Evolutionary conservation across 1,140 invertebrate species (phyloP).

Genomic region (Portunus trituberculatus): DNA sequence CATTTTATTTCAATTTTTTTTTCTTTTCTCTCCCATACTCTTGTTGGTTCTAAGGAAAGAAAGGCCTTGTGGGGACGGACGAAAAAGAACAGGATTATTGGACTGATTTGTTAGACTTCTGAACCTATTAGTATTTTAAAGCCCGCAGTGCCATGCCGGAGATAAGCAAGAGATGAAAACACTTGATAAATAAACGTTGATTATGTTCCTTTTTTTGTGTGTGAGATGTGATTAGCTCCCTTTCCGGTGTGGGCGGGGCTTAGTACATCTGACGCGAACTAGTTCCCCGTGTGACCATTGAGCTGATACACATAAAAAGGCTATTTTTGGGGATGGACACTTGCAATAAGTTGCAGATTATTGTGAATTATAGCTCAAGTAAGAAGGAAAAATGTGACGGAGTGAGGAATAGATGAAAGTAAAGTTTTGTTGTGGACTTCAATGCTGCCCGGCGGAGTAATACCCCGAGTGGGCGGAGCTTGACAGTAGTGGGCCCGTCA

Average conservation of each 20-base stretch:
- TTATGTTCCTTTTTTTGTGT: not conserved
- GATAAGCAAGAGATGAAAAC: not conserved
- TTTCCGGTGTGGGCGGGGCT: conserved; percentile 68
- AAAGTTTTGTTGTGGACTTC: conserved; percentile 38
- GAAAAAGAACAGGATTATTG: not conserved
- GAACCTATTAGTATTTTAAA: not conserved
- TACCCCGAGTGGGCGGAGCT: conserved; percentile 23
- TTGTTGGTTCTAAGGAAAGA: too few species aligned
- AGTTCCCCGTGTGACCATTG: not conserved
- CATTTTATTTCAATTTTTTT: not conserved
- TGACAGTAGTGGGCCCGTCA: conserved; percentile 29
- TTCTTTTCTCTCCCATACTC: not conserved
- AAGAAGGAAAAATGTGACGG: not conserved
- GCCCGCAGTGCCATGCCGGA: too few species aligned
- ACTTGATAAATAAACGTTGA: not conserved
- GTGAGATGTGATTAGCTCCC: conserved; percentile 52
- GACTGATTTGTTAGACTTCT: not conserved
- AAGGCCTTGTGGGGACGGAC: not conserved
- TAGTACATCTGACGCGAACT: conserved; percentile 49
- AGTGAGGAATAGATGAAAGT: not conserved
- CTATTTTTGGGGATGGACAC: not conserved
- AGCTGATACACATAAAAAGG: too few species aligned
- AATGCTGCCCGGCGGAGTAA: conserved; percentile 55
- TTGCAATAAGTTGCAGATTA: not conserved
- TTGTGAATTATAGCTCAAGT: not conserved